Evolutionary conservation across 1,140 invertebrate genomes (phyloP).

Genomic region (Monomorium pharaonis): DNA sequence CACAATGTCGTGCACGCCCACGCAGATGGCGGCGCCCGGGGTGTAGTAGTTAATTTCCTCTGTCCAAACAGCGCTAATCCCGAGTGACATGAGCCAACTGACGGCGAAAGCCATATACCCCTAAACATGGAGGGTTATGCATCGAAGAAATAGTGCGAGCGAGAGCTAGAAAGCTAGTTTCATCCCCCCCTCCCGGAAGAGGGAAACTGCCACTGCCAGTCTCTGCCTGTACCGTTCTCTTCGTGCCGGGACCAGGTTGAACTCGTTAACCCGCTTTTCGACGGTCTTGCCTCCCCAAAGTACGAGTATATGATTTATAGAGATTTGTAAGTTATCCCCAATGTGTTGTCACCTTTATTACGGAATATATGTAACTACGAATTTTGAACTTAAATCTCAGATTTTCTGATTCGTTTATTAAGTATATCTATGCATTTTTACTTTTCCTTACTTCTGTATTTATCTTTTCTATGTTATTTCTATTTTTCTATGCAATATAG

Average conservation of each 20-base stretch:
- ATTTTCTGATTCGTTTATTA: neutral
- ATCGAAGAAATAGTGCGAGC: conserved; percentile 37
- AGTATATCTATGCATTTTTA: neutral
- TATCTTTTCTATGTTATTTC: too few species aligned
- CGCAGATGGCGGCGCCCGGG: conserved; percentile 72
- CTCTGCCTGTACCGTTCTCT: conserved; percentile 27
- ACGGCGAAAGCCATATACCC: conserved; percentile 74
- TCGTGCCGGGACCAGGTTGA: neutral
- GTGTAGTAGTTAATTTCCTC: conserved; percentile 83
- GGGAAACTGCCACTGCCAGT: conserved; percentile 44
- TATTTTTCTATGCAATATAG: too few species aligned
- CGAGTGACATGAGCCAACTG: conserved; percentile 84
- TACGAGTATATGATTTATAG: neutral
- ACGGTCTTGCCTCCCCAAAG: neutral
- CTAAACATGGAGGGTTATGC: conserved; percentile 64
- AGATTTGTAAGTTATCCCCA: neutral
- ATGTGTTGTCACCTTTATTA: neutral
- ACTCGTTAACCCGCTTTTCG: conserved; percentile 30
- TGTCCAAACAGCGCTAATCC: conserved; percentile 84
- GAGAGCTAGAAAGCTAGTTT: conserved; percentile 36
- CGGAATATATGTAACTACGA: neutral
- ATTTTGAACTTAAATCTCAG: neutral
- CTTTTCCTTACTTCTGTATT: neutral
- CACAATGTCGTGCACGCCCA: conserved; percentile 78
- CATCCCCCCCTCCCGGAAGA: conserved; percentile 34